phyloP scores from a whole-genome alignment of 2,797 vertebrate species.

The Allenopithecus nigroviridis region DNA sequence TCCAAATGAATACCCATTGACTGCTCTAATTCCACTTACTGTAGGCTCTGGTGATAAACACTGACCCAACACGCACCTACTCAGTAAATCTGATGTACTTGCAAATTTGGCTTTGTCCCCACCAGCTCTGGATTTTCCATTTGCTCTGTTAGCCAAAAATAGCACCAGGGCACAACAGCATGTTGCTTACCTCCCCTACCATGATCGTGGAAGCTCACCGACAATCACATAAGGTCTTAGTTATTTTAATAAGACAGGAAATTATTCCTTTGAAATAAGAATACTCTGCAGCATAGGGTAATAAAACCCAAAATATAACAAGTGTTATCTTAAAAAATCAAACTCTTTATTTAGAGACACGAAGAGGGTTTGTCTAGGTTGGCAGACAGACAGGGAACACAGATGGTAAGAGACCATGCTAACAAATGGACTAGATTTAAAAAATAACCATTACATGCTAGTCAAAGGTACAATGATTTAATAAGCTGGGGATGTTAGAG shows the following conservation, averaged over 20 bases:
- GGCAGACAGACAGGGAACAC: conserved; percentile 16
- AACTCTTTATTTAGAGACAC: neutral
- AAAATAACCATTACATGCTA: neutral
- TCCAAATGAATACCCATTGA: neutral
- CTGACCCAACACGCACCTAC: neutral
- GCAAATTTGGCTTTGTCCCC: neutral
- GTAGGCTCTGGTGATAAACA: neutral
- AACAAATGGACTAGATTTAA: conserved; percentile 3
- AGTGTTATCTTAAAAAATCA: neutral
- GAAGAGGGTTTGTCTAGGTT: neutral
- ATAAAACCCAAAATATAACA: neutral
- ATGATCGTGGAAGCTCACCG: neutral
- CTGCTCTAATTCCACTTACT: neutral
- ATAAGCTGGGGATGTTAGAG: neutral
- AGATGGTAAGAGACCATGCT: neutral
- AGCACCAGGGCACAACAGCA: neutral
- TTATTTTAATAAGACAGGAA: neutral
- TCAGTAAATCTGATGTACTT: neutral
- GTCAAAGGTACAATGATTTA: neutral
- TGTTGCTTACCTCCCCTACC: neutral
- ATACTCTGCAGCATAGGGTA: neutral
- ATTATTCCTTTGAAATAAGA: neutral
- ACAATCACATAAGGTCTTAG: neutral
- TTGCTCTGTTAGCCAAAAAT: neutral
- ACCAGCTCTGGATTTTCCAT: neutral